Evolutionary conservation across 2,113 vertebrate species (phyloP).

Genomic region (Edolisoma coerulescens): DNA sequence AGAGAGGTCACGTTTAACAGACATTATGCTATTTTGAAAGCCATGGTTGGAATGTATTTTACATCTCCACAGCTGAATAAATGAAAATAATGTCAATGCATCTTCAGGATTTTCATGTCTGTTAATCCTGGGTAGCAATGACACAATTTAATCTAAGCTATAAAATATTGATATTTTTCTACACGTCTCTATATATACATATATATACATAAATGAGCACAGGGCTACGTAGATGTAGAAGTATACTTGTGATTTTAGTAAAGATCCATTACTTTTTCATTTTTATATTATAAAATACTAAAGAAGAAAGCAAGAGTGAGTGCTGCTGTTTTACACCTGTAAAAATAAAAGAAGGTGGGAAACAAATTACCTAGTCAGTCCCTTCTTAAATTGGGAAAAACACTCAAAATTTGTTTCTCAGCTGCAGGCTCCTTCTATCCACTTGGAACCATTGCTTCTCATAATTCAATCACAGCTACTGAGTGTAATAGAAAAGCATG

Average conservation of each 20-base stretch:
- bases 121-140: background rate
- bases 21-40: background rate
- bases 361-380: background rate
- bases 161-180: background rate
- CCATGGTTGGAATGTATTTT: background rate
- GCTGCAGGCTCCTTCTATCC: background rate
- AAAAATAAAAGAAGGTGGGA: background rate
- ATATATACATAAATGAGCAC: background rate
- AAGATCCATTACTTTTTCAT: background rate
- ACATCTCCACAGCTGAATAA: background rate
- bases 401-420: background rate
- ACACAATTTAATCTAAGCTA: background rate
- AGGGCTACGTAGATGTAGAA: background rate
- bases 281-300: background rate
- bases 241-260: background rate
- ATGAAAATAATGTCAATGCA: background rate
- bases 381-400: background rate
- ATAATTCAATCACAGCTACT: background rate
- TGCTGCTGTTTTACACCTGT: background rate
- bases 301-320: background rate
- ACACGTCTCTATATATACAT: background rate
- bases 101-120: background rate
- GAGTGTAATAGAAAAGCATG: background rate
- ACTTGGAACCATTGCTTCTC: background rate
- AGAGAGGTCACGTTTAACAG: background rate